phyloP scores from a whole-genome alignment of 1,140 invertebrate genomes.

The Calycopis cecrops region DNA sequence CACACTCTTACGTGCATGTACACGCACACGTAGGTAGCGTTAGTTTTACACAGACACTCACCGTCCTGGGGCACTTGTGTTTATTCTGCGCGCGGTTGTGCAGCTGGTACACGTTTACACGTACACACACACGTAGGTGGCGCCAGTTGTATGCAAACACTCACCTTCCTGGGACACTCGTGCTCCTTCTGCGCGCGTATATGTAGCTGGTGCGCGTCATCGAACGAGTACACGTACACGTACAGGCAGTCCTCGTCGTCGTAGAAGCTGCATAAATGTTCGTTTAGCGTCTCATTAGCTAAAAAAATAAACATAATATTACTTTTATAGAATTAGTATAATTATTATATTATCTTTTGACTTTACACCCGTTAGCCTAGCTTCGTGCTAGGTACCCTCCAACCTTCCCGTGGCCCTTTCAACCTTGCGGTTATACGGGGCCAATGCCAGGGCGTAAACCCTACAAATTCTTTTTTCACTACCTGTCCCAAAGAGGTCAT shows the following conservation, averaged over 20 bases:
- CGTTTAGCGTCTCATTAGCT: constrained; percentile 83
- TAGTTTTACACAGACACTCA: constrained; percentile 89
- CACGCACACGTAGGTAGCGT: constrained; percentile 87
- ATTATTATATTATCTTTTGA: too few species aligned
- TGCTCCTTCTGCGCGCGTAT: constrained; percentile 85
- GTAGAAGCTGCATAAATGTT: constrained; percentile 85
- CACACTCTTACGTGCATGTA: constrained; percentile 77
- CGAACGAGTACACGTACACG: constrained; percentile 84
- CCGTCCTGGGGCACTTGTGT: constrained; percentile 86
- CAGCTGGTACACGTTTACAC: too few species aligned
- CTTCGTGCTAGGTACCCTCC: too few species aligned
- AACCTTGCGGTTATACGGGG: too few species aligned
- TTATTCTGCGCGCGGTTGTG: constrained; percentile 86
- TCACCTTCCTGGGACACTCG: constrained; percentile 86
- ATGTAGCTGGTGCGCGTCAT: constrained; percentile 62
- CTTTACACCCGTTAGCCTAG: too few species aligned
- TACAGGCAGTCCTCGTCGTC: constrained; percentile 92
- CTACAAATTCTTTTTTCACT: too few species aligned
- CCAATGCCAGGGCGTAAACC: too few species aligned
- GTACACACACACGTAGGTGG: too few species aligned
- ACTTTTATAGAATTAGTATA: too few species aligned
- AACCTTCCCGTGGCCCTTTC: too few species aligned
- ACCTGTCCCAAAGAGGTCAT: too few species aligned
- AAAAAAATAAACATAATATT: constrained; percentile 50
- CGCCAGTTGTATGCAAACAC: too few species aligned